Evolutionary conservation across 2,888 invertebrate species (phyloP), one percentile per base, ranked within the genome.

Genomic region (Epirrita christyi): DNA sequence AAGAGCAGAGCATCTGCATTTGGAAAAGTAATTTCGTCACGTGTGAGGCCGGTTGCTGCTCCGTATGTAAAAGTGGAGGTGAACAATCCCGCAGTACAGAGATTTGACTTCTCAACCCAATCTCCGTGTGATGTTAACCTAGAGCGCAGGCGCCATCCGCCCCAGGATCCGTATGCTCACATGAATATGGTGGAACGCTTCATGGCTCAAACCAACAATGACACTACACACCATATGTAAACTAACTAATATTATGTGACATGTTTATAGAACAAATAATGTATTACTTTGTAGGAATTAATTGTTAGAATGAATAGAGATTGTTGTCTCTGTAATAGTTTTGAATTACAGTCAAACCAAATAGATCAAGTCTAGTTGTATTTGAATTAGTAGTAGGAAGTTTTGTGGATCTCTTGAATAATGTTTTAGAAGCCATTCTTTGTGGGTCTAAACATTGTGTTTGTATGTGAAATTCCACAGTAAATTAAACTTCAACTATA

Each of bases 51-150:
- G 0, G 79, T 83, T 4, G 80, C 88, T 2, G 83, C 80, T 6
- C 86, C 86, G 0, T 89, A 89, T 55, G 61, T 87, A 0, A 73
- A 59, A 38, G 72, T 75, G 36, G 72, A 73, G 3, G 53, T 80
- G 0, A 42, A 71, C 6, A 68, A 67, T 43, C 55, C 55, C 0
- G 44, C 38, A n/a, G 74, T 88, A 21, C 59, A 66, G 0, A 64
- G 71, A 15, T 89, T 90, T 75, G 81, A 85, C 56, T 90, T 90
- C 38, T 72, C 71, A 8, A 83, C 84, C 6, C 80, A 80, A 38
- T 88, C 88, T 7, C 89, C 90, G 0, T 87, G 86, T 69, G 89
- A 90, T 62, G 55, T 83, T 13, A 80, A 81, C 13, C 82, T 80
- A 55, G 84, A 81, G 52, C 84, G 74, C 46, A 59, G 77, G 50